These are phyloP conservation scores for Scolanthus callimorphus DNA, from an alignment of 92 coral and sea anemone genomes.

Conservation along the genomic window DNA sequence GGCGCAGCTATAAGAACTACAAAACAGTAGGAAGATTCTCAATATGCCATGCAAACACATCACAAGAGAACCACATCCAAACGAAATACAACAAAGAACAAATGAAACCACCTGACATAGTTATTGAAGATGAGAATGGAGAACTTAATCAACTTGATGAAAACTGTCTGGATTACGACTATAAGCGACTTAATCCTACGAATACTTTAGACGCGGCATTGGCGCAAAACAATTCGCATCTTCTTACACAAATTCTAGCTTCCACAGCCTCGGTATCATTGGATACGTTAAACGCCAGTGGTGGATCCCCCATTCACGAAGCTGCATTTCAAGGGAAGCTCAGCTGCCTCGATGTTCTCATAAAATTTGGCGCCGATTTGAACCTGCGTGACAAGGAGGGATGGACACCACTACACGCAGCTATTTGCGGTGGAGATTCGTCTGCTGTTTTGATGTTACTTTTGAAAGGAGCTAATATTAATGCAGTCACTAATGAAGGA, in stretches of 20 bases:
- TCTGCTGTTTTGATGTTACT: constrained; percentile 51
- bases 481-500: constrained; percentile 60
- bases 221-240: constrained; percentile 57
- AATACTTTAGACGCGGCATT: constrained; percentile 80
- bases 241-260: constrained; percentile 50
- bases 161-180: constrained; percentile 17
- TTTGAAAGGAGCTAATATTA: constrained; percentile 53
- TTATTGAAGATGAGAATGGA: constrained; percentile 4
- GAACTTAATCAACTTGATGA: neutral
- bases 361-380: constrained; percentile 60
- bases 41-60: too few species aligned
- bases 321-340: constrained; percentile 86
- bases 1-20: too few species aligned
- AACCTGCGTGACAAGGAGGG: constrained; percentile 75
- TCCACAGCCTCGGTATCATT: constrained; percentile 58
- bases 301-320: constrained; percentile 84
- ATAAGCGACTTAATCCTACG: constrained; percentile 50
- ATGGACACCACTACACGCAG: constrained; percentile 88
- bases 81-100: too few species aligned
- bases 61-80: too few species aligned
- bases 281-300: constrained; percentile 65
- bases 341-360: constrained; percentile 55
- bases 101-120: constrained; percentile 16
- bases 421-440: constrained; percentile 79
- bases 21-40: too few species aligned